Conservation (phyloP, 2,113 vertebrate species). For the Terrapene triunguis region DNA sequence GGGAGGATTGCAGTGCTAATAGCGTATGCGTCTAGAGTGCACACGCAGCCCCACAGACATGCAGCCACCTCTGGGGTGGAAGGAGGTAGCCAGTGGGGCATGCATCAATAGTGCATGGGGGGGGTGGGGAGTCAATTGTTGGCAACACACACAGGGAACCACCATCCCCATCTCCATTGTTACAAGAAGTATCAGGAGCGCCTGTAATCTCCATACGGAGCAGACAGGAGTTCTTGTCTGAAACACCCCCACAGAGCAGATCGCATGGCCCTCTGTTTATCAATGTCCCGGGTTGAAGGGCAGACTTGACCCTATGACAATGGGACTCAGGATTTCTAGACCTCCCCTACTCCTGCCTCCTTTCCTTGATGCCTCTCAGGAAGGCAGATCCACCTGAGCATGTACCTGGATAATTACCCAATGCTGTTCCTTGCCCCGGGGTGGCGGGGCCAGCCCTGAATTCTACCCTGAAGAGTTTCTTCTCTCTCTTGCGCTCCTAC, state of each 20-base stretch:
- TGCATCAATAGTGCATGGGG: background rate
- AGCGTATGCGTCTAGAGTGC: rapidly evolving
- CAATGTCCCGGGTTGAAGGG: rapidly evolving
- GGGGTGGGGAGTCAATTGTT: background rate
- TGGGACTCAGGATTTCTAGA: background rate
- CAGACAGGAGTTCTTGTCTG: background rate
- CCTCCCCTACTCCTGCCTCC: rapidly evolving
- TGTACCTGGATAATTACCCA: rapidly evolving
- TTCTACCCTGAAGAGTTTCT: background rate
- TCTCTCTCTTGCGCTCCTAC: background rate
- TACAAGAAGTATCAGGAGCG: background rate
- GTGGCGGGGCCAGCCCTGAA: background rate
- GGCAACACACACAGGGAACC: background rate
- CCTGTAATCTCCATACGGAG: background rate
- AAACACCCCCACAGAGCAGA: background rate
- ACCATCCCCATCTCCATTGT: background rate
- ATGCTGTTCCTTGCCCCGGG: background rate
- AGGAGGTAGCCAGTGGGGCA: background rate
- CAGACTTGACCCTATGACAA: background rate
- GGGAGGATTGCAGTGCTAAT: background rate
- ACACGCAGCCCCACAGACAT: rapidly evolving
- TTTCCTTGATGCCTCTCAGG: background rate
- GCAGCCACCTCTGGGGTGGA: background rate
- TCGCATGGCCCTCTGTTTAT: background rate
- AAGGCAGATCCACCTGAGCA: background rate